Base-by-base conservation (phyloP, 2,888 invertebrate species). In the Xanthia togata region DNA sequence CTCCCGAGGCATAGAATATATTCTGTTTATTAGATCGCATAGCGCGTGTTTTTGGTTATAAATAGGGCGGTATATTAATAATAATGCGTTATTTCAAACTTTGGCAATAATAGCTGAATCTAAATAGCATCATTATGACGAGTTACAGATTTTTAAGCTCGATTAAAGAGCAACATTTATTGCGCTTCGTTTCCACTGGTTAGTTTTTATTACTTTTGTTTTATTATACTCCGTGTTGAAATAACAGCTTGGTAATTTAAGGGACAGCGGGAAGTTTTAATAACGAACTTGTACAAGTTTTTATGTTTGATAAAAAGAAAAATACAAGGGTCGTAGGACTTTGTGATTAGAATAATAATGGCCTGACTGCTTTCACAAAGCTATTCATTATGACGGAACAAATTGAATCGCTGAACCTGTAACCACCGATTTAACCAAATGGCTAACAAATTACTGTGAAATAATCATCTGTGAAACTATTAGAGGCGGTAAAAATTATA, bases 201-300 rank as follows among this genome's bases (percentile, higher is more conserved):
- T 76, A 71, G 59, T 73, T 83, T 76, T 74, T 83, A 86, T 84
- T 74, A 60, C 69, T 83, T 72, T 76, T 83, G 71, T 86, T 79
- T 84, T 75, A 83, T 83, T 83, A 69, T 38, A 73, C 53, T 65
- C 59, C 59, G 64, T 79, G 68, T 79, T 86, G 62, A 73, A 79
- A 86, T 73, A 72, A 62, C 86, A 69, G 68, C 73, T 82, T 60
- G 38, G 59, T 71, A 76, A 72, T 84, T 83, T 69, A 76, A 76
- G 55, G 50, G 73, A 83, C 69, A 76, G 26, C 50, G 47, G 50
- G 35, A 64, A 68, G 62, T 69, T 79, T 67, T 69, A 72, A 74
- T 69, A 68, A 70, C 55, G 59, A 81, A 81, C 38, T 75, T 70
- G 31, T 63, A 63, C 55, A 73, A 74, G 38, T 62, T 38, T 77